phyloP scores from a whole-genome alignment of 2,888 invertebrate genomes.

The Agrotis clavis region DNA sequence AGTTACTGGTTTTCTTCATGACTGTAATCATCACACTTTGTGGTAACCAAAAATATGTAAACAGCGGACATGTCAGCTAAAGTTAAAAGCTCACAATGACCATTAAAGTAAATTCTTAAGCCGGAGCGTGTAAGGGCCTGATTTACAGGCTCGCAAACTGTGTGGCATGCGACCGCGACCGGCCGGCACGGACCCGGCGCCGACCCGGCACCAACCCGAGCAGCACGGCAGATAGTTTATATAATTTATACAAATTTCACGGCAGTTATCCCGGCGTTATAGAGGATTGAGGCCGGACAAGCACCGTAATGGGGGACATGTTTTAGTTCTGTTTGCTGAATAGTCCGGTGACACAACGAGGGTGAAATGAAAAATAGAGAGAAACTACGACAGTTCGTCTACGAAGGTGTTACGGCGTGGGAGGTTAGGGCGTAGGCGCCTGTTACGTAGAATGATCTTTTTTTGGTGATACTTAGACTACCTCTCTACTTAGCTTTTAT shows the following conservation, averaged over 20 bases:
- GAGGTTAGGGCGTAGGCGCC: conserved; percentile 17
- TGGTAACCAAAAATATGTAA: conserved; percentile 9
- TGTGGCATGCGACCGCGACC: conserved; percentile 56
- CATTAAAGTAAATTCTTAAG: conserved; percentile 61
- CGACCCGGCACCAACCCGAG: conserved; percentile 20
- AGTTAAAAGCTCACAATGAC: conserved; percentile 38
- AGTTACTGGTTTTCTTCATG: too few relatives aligned
- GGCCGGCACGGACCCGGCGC: conserved; percentile 18
- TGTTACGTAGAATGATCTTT: background rate
- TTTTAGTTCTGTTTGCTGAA: conserved; percentile 58
- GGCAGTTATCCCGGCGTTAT: conserved; percentile 68
- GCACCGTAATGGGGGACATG: conserved; percentile 58
- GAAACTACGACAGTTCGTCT: background rate
- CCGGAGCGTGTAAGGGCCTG: conserved; percentile 54
- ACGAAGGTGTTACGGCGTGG: conserved; percentile 24
- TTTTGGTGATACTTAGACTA: background rate
- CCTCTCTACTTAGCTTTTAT: background rate
- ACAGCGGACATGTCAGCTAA: conserved; percentile 3
- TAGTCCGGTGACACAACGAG: conserved; percentile 21
- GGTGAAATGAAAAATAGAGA: background rate
- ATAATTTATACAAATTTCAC: conserved; percentile 76
- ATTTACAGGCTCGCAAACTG: conserved; percentile 69
- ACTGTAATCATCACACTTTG: background rate
- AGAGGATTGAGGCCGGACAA: conserved; percentile 50
- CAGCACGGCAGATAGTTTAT: conserved; percentile 65